Conservation (phyloP, 1,140 invertebrate species). For the Solenopsis invicta region DNA sequence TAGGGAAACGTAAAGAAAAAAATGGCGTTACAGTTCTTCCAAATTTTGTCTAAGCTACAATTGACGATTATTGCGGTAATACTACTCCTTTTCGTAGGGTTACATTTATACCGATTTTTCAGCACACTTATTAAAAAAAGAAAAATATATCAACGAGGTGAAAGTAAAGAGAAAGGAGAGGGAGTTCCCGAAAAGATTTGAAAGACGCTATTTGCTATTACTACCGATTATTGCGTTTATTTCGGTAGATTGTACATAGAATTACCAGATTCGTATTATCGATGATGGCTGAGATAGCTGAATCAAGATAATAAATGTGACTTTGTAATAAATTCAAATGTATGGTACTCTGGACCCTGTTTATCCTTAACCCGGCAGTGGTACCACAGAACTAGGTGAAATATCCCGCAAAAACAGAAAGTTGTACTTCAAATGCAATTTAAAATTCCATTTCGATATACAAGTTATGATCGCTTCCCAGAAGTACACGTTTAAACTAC, state of each 20-base stretch:
- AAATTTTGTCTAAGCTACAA: constrained; percentile 80
- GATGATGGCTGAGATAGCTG: constrained; percentile 77
- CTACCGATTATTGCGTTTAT: constrained; percentile 72
- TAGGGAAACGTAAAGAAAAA: constrained; percentile 54
- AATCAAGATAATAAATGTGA: constrained; percentile 81
- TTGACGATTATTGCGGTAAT: constrained; percentile 78
- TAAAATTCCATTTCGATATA: neutral
- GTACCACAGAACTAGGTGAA: constrained; percentile 1
- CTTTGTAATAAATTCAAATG: constrained; percentile 81
- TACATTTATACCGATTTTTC: constrained; percentile 83
- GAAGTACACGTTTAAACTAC: neutral
- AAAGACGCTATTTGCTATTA: constrained; percentile 73
- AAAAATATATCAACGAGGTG: constrained; percentile 74
- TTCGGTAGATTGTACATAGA: constrained; percentile 79
- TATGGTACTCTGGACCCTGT: constrained; percentile 70
- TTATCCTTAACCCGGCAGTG: constrained; percentile 64
- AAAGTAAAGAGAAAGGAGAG: constrained; percentile 64
- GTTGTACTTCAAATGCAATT: neutral
- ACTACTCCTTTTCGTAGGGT: constrained; percentile 79
- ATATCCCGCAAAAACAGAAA: neutral
- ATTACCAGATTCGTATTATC: constrained; percentile 79
- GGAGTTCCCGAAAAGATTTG: constrained; percentile 72
- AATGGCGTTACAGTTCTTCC: constrained; percentile 81
- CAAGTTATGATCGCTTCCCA: neutral
- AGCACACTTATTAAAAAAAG: constrained; percentile 79